Evolutionary conservation across 2,113 vertebrate species (phyloP).

Genomic region (Cricetomys ansorgei): DNA sequence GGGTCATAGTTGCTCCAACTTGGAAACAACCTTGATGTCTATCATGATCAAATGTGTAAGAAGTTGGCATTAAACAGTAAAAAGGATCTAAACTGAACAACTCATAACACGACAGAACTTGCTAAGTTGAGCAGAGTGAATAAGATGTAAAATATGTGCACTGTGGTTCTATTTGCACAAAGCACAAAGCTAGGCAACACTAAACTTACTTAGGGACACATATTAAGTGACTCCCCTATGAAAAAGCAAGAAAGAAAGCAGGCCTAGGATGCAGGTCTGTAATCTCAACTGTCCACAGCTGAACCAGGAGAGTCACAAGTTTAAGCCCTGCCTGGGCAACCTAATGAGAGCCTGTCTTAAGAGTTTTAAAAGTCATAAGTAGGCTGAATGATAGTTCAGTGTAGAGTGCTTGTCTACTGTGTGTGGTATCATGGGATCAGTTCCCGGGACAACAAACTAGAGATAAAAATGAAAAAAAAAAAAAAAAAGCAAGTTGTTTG

Average conservation of each 20-base stretch:
- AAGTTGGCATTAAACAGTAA: background rate
- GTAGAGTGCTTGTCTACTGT: background rate
- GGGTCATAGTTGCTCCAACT: background rate
- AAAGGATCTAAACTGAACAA: background rate
- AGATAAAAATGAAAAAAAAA: background rate
- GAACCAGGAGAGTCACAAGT: background rate
- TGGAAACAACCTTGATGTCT: background rate
- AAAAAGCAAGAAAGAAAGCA: background rate
- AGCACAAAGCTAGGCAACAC: background rate
- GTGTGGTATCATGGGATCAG: background rate
- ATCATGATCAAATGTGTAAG: background rate
- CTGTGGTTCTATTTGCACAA: background rate
- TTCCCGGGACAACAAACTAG: background rate
- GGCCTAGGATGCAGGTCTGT: background rate
- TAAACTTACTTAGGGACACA: no score
- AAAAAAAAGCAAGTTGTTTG: background rate
- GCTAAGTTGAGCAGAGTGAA: background rate
- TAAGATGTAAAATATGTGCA: no score
- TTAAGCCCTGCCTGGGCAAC: background rate
- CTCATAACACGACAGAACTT: background rate
- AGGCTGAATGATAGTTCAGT: background rate
- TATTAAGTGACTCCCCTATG: no score
- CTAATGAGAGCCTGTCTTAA: background rate
- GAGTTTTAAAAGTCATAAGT: background rate
- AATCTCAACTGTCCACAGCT: background rate